These are phyloP conservation scores for Lytechinus pictus DNA, from an alignment of 35 echinoderm and acorn worm species.

Conservation along the genomic window DNA sequence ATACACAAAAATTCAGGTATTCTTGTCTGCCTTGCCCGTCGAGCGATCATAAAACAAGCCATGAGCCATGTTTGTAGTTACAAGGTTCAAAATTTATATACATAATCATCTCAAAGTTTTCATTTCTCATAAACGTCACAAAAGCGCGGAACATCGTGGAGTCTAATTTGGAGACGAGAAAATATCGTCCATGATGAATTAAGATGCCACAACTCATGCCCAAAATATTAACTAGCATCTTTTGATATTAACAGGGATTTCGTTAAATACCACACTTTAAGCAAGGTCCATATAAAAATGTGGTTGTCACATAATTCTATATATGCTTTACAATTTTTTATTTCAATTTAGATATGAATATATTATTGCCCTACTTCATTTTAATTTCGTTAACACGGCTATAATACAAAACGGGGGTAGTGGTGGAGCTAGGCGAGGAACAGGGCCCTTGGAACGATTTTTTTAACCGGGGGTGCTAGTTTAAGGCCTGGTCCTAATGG, in stretches of 20 bases:
- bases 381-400: no score
- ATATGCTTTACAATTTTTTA: no score
- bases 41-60: not conserved
- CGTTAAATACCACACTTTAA: not conserved
- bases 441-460: no score
- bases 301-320: no score
- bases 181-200: not conserved
- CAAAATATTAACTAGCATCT: not conserved
- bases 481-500: no score
- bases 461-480: no score
- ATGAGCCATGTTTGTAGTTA: slow-evolving; percentile 29
- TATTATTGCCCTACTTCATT: no score
- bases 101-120: slow-evolving; percentile 34
- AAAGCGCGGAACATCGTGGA: slow-evolving; percentile 4
- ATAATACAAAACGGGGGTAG: no score
- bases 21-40: slow-evolving; percentile 1
- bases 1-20: slow-evolving; percentile 40
- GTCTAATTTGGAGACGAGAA: not conserved
- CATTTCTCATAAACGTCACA: slow-evolving; percentile 26
- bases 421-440: no score
- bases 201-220: not conserved
- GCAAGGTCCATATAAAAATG: no score
- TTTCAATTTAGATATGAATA: no score
- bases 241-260: not conserved
- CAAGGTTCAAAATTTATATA: slow-evolving; percentile 28